Evolutionary conservation across 2,797 vertebrate species (phyloP).

Genomic region (Rhynchotus rufescens): DNA sequence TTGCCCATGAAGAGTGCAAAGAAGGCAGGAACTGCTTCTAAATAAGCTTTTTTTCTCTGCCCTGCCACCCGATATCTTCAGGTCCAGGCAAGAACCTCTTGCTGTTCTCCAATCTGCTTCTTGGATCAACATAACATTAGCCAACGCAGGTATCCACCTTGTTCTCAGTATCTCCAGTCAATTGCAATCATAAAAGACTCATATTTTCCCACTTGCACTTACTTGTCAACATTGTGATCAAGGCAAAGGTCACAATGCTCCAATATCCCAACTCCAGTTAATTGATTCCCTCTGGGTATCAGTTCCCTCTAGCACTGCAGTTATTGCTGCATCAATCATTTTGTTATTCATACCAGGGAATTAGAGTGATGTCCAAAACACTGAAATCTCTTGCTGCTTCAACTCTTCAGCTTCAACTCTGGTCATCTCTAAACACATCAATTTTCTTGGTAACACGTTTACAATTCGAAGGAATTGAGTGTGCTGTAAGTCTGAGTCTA

Average conservation of each 20-base stretch:
- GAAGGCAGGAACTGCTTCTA: not conserved
- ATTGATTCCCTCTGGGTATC: slow-evolving; percentile 69
- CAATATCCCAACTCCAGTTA: slow-evolving; percentile 70
- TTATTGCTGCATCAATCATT: slow-evolving; percentile 73
- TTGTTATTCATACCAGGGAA: slow-evolving; percentile 59
- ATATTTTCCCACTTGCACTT: slow-evolving; percentile 24
- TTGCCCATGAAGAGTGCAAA: not conserved
- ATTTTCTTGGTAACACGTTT: slow-evolving; percentile 56
- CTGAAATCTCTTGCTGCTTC: slow-evolving; percentile 32
- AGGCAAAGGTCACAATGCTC: slow-evolving; percentile 54
- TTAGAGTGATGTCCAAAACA: slow-evolving; percentile 51
- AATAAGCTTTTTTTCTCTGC: slow-evolving; percentile 2
- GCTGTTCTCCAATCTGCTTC: not conserved
- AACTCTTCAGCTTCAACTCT: slow-evolving; percentile 10
- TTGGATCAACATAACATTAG: not conserved
- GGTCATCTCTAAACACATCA: slow-evolving; percentile 43
- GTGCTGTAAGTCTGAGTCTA: slow-evolving; percentile 54
- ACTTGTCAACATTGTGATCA: slow-evolving; percentile 27
- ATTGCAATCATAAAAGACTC: slow-evolving; percentile 1
- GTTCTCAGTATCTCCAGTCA: not conserved
- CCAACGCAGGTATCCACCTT: slow-evolving; percentile 13
- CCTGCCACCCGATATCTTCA: not conserved
- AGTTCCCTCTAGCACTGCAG: slow-evolving; percentile 39
- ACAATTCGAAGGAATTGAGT: slow-evolving; percentile 60
- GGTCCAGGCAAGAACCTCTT: not conserved